Conservation (phyloP, 2,113 vertebrate species). For the Thymallus thymallus region DNA sequence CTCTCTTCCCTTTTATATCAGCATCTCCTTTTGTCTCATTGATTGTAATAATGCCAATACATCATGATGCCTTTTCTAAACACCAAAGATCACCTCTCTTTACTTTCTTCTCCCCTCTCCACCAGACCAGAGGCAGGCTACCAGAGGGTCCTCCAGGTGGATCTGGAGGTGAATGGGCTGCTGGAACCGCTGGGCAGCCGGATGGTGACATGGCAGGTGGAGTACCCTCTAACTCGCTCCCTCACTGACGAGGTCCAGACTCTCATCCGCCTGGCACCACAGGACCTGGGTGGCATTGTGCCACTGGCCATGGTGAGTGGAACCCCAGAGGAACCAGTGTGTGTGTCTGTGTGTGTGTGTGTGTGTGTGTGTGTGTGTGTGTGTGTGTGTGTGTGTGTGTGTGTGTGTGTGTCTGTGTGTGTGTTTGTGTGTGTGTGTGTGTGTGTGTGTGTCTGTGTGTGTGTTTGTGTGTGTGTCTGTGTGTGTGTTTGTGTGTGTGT, state of each 20-base stretch:
- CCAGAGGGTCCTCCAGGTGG: conserved; percentile 85
- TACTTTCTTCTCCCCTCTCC: conserved; percentile 17
- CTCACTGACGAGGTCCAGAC: conserved; percentile 77
- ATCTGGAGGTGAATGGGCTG: conserved; percentile 86
- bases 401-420: neutral
- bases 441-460: conserved; percentile 9
- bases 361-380: neutral
- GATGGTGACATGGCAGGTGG: conserved; percentile 92
- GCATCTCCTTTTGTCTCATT: no score
- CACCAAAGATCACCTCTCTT: neutral
- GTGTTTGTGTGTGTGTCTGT: conserved; percentile 5
- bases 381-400: neutral
- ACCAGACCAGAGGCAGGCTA: conserved; percentile 75
- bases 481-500: neutral
- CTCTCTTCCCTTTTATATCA: no score
- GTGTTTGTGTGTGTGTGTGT: conserved; percentile 12
- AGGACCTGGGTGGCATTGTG: conserved; percentile 89
- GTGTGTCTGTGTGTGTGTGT: neutral
- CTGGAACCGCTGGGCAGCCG: conserved; percentile 81
- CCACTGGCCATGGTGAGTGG: conserved; percentile 90
- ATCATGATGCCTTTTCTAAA: no score
- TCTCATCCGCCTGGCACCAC: conserved; percentile 85
- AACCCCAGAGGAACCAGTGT: no score
- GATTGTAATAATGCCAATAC: no score
- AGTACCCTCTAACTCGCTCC: conserved; percentile 81